Evolutionary conservation across 2,797 vertebrate genomes (phyloP), one percentile per base, ranked within the genome.

Genomic region (Thamnophis elegans): DNA sequence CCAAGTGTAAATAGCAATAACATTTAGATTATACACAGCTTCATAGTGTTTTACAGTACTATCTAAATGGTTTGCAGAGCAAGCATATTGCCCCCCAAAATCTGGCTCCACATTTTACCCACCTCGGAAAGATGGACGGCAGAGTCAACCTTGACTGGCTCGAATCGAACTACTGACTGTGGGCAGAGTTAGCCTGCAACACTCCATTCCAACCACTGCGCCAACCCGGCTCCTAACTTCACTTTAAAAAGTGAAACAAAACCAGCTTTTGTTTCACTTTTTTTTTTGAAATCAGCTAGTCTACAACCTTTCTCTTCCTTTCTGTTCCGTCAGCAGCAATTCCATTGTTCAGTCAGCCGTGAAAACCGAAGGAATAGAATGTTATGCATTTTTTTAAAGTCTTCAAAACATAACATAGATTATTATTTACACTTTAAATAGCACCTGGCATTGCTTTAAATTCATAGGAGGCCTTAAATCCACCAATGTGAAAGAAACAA

Each of bases 381-480:
- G 42, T 32, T 8, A 53, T 65, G 42, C 18, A 62, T 65, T 89
- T 53, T 47, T 36, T 62, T 2, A 26, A 89, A 62, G 7, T 22
- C 51, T 36, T 28, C 65, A n/a, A 36, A 60, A 68, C n/a, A 32
- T 54, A 73, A 54, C 90, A 36, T 42, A 22, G 53, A 42, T 90
- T 73, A 56, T 82, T 82, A 56, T 78, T 90, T 82, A 82, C 32
- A 78, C n/a, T 90, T 90, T 82, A 36, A 90, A 82, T 58, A 82
- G 36, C 65, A 78, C 53, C 53, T 78, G 25, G 32, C 36, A 32
- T 2, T 56, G 22, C 36, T 60, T 85, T 91, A 12, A 51, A 58
- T 90, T 16, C 54, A 26, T 42, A 16, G 0, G n/a, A 55, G 54
- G 56, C 28, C 60, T 13, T 18, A 68, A 82, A 90, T 90, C 28